Percentiles rank a stretch among this genome's conserved stretches.
Conservation (phyloP, 1,140 invertebrate genomes). For the Venturia canescens region DNA sequence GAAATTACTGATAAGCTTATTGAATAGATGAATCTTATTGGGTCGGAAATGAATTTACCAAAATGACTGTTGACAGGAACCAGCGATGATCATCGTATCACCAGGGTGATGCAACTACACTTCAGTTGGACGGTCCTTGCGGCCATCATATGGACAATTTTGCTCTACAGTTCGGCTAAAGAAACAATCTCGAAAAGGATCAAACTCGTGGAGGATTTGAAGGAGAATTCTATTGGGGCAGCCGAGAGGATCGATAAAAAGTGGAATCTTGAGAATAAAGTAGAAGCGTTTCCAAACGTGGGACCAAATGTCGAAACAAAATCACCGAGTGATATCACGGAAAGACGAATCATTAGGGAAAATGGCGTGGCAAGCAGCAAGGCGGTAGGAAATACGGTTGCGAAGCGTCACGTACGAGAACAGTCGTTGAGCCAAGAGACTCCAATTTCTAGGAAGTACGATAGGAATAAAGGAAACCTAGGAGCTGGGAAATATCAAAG, state of each 20-base stretch:
- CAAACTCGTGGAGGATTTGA: not conserved
- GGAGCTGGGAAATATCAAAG: not conserved
- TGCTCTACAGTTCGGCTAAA: slow-evolving; percentile 47
- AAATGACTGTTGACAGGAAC: slow-evolving; percentile 56
- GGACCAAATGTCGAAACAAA: not conserved
- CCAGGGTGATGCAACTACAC: slow-evolving; percentile 65
- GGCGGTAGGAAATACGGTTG: not conserved
- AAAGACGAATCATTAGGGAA: not conserved
- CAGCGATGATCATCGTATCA: slow-evolving; percentile 59
- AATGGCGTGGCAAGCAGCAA: not conserved
- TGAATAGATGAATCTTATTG: not conserved
- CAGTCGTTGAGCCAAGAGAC: not conserved
- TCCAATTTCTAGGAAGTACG: not conserved
- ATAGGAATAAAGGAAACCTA: not conserved
- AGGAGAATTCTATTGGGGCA: not conserved
- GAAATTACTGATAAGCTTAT: too few relatives aligned
- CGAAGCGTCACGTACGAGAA: slow-evolving; percentile 8
- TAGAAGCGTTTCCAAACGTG: not conserved
- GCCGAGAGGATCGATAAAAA: not conserved
- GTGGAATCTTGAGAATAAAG: not conserved
- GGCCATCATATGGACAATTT: slow-evolving; percentile 59
- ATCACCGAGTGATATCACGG: not conserved
- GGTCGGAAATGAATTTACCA: too few relatives aligned
- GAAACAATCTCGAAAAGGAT: slow-evolving; percentile 2
- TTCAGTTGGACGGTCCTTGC: slow-evolving; percentile 62